phyloP scores from a whole-genome alignment of 2,888 invertebrate genomes.

The Pristionchus arcanus region DNA sequence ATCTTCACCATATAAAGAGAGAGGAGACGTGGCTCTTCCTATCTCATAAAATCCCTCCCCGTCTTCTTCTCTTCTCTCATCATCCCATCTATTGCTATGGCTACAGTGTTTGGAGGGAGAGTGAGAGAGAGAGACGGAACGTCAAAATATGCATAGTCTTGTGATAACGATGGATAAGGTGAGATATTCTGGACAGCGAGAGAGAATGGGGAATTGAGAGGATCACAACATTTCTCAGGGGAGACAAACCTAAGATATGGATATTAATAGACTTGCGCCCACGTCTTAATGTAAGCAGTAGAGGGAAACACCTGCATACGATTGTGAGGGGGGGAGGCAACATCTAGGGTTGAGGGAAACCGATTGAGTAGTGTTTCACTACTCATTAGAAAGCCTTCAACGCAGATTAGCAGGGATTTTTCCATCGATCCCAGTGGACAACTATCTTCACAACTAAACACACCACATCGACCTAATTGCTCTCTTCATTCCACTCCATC shows the following conservation, averaged over 20 bases:
- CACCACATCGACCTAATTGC: too few species aligned
- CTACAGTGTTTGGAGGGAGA: background rate
- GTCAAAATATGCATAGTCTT: conserved; percentile 6
- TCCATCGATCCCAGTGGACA: background rate
- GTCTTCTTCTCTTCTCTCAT: background rate
- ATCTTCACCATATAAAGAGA: too few species aligned
- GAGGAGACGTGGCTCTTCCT: background rate
- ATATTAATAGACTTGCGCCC: background rate
- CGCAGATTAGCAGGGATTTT: background rate
- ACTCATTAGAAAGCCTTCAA: background rate
- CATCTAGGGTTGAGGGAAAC: background rate
- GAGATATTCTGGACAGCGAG: background rate
- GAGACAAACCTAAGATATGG: background rate
- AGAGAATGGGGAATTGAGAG: background rate
- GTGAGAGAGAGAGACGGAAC: background rate
- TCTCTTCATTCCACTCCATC: too few species aligned
- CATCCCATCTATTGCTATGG: background rate
- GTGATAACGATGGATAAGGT: conserved; percentile 2
- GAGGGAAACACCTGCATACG: background rate
- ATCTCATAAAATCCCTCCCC: background rate
- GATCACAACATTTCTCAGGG: background rate
- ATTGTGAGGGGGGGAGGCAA: background rate
- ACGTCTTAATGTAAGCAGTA: background rate
- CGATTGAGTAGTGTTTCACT: background rate
- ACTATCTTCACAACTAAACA: too few species aligned